A percentile compares a stretch with the other conserved stretches of the same genome.
Evolutionary conservation across 2,797 vertebrate species (phyloP).

Genomic region (Acanthiza pusilla): DNA sequence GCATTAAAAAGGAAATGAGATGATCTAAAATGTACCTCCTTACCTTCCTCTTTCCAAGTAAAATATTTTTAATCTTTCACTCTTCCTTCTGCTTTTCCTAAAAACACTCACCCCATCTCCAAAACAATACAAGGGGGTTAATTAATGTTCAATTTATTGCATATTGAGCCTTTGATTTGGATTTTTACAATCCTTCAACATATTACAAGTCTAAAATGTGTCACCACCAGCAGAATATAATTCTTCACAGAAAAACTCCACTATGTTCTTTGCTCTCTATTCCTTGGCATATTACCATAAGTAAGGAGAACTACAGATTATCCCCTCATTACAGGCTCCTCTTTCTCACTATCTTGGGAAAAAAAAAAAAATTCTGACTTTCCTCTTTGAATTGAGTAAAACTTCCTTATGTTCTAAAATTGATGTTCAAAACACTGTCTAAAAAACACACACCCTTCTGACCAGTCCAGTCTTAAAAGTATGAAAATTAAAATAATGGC

Average conservation of each 20-base stretch:
- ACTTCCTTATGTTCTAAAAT: background rate
- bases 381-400: background rate
- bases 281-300: background rate
- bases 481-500: background rate
- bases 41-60: background rate
- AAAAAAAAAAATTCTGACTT: background rate
- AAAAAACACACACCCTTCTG: background rate
- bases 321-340: background rate
- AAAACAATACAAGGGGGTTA: background rate
- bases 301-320: background rate
- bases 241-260: background rate
- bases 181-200: background rate
- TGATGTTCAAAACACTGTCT: background rate
- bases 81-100: background rate
- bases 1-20: conserved; percentile 25
- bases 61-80: background rate
- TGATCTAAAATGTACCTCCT: background rate
- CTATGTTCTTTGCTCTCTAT: background rate
- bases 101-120: background rate
- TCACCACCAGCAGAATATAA: conserved; percentile 6
- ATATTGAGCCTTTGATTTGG: background rate
- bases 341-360: background rate
- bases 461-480: background rate
- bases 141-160: background rate
- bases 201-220: background rate